phyloP scores from a whole-genome alignment of 2,797 vertebrate genomes.

The Coregonus suidteri region DNA sequence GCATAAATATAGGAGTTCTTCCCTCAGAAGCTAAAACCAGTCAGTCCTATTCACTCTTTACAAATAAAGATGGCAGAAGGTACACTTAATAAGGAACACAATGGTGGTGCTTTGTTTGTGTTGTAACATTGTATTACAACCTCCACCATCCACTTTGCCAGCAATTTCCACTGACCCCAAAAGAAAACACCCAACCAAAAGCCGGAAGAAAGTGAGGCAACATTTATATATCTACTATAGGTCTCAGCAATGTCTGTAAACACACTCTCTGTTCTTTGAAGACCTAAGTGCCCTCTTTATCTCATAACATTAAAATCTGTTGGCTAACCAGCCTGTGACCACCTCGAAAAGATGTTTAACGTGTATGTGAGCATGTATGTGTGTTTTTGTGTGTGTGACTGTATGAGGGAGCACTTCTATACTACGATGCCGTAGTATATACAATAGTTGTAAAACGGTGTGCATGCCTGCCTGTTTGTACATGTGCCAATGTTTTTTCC shows the following conservation, averaged over 20 bases:
- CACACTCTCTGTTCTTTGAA: neutral
- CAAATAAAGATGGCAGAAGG: slow-evolving; percentile 13
- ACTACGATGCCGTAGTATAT: neutral
- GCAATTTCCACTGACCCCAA: neutral
- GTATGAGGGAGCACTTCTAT: neutral
- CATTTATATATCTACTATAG: neutral
- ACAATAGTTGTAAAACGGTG: neutral
- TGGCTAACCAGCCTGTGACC: neutral
- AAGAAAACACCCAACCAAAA: neutral
- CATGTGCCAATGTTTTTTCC: too few species aligned
- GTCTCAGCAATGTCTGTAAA: neutral
- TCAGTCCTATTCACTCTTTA: slow-evolving; percentile 15
- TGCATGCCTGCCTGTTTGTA: neutral
- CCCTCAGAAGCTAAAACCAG: slow-evolving; percentile 53
- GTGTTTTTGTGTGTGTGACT: neutral
- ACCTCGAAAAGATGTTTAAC: neutral
- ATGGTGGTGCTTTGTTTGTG: slow-evolving; percentile 21
- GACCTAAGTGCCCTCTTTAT: slow-evolving; percentile 6
- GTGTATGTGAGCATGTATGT: neutral
- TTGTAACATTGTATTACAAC: neutral
- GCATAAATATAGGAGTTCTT: slow-evolving; percentile 71
- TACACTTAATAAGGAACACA: slow-evolving; percentile 16
- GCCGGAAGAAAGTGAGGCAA: neutral
- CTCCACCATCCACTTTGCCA: neutral
- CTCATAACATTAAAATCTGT: slow-evolving; percentile 1